Base-by-base conservation (phyloP, 2,797 vertebrate species). In the Onychomys torridus region DNA sequence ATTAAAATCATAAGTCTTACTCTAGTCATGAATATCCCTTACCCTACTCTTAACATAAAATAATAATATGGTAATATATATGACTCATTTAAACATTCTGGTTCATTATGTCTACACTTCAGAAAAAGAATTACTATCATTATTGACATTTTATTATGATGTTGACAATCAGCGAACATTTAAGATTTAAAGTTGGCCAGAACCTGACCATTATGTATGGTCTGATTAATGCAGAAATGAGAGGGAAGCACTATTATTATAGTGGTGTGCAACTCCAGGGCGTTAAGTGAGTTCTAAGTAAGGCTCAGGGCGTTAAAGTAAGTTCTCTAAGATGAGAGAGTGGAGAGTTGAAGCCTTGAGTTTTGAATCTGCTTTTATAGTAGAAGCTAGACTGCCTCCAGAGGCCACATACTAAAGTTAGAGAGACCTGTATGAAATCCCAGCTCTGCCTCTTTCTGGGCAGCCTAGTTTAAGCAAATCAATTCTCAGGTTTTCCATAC, bases 101-200 rank as follows among this genome's bases (percentile, higher is more conserved):
- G 85, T 6, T 63, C 88, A 40, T 85, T 90, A 92, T 77, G 9
- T 65, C 40, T 46, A 59, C 49, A 89, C 17, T 63, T 77, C 61
- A 52, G 61, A 95, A 89, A 89, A 46, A 88, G 10, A 65, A 82
- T 90, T 52, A 34, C 55, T 73, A 17, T 95, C 25, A 55, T 69
- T 27, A 49, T n/a, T 65, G 5, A 73, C 63, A 46, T n/a, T 40
- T 67, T 55, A 83, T 95, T 71, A 88, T 77, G 82, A 91, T 73
- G 32, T 46, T 57, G 59, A 71, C 12, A 85, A 67, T 77, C 43
- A 95, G 0, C 40, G 52, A 86, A 49, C 67, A 81, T 75, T 77
- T 37, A 96, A 92, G 46, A 91, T 67, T 67, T 46, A 95, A 92
- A 59, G 81, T 57, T 57, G 89, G 10, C n/a, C 73, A 89, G 59